Base-by-base conservation (phyloP, 1,140 invertebrate species). In the Leptinotarsa lineolata region DNA sequence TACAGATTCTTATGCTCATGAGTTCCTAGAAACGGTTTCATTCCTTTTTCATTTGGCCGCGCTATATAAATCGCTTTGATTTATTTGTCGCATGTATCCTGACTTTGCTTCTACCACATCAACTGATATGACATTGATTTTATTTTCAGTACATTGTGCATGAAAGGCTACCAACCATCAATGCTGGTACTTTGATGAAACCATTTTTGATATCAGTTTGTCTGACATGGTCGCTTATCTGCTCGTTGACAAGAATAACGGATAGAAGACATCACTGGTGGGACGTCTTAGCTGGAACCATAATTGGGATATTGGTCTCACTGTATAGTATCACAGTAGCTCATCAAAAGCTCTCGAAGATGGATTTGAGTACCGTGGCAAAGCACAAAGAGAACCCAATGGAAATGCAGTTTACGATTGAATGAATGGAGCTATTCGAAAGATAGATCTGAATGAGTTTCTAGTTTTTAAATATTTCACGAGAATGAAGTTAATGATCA, bases 221-320 rank as follows among this genome's bases (percentile, higher is more conserved):
- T 60, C 78, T 90, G 12, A 67, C 88, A 0, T 93, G 90, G 87
- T 87, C 89, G 2, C 78, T 90, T 1, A 78, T 89, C 6, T 92
- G 92, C 80, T 90, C 91, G 0, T 79, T 92, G 2, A 89, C 89
- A 6, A 85, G 93, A 69, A 88, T 94, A 72, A 88, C 88, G 0
- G 92, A 94, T 82, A 87, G 89, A 77, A 85, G 91, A 65, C 92
- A 94, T 82, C 91, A 93, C 80, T 93, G 92, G 91, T 93, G 91
- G 91, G 92, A 94, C 81, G 92, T 93, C 0, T 78, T 91, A 0
- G 88, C 86, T 18, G 92, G 92, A 0, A 85, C 82, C 0, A 73
- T 86, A 0, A 83, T 93, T 68, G 92, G 92, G 15, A 68, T 68
- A 15, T 54, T 54, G 48, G 16, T 4, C 0, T 54, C 48, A 15